Base-by-base conservation (phyloP, 2,797 vertebrate genomes). In the Antennarius maculatus region DNA sequence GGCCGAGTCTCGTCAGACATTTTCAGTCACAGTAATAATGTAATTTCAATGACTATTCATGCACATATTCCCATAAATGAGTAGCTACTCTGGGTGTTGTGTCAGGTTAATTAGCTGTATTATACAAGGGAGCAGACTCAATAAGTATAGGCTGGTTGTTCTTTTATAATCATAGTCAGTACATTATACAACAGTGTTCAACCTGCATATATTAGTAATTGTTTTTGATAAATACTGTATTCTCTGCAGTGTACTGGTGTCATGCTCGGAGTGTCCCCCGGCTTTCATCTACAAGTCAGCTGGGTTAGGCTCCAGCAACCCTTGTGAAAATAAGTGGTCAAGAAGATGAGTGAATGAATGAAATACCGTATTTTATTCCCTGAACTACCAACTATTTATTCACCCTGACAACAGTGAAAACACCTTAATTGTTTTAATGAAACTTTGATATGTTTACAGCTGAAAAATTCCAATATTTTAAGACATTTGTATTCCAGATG, bases 31-130 rank as follows among this genome's bases (percentile, higher is more conserved):
- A 39, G 46, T 61, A 66, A 75, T 74, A 51, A 74, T 61, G 63
- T 72, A 42, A 79, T 77, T 82, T 65, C 56, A 75, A 69, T 46
- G 39, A 45, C 17, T 37, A 15, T 2, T 5, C 45, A 31, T 50
- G 47, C 54, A 52, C 49, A 39, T 51, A 64, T 46, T 48, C 47
- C 49, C 60, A 71, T 50, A 54, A 18, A 53, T 12, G 50, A 51
- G 48, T 23, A 51, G 49, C 43, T 34, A 14, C 66, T 74, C 56
- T 70, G 60, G 61, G 60, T 41, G 29, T 4, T 39, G 54, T 67
- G 56, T 42, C 54, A 23, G 18, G 57, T 45, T 83, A 74, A 86
- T 87, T 86, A 76, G 60, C 53, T 2, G 3, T 48, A 12, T 39
- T 34, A 15, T 31, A 8, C 41, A 31, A 18, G 27, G 18, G 7